These are phyloP conservation scores for Caenorhabditis macrosperma DNA, from an alignment of 2,888 invertebrate species.

Conservation along the genomic window DNA sequence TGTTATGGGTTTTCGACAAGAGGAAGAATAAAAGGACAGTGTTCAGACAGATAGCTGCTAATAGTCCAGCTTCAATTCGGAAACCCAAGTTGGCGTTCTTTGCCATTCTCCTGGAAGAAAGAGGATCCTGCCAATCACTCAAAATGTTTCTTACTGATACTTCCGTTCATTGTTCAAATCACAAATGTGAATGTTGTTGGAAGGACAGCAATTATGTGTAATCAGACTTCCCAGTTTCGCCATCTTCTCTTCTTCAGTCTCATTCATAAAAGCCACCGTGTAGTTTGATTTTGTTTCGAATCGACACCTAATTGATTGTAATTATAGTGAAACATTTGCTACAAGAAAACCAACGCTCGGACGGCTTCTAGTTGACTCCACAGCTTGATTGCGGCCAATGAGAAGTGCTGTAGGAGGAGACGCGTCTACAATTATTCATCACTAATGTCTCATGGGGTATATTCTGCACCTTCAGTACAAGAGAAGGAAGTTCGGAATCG, in stretches of 20 bases:
- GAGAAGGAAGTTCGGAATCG: slow-evolving; percentile 75
- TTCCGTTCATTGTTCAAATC: slow-evolving; percentile 62
- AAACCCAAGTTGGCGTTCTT: slow-evolving; percentile 69
- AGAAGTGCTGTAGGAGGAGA: slow-evolving; percentile 78
- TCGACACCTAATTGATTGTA: slow-evolving; percentile 45
- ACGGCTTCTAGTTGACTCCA: slow-evolving; percentile 66
- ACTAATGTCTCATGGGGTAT: slow-evolving; percentile 9
- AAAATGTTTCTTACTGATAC: slow-evolving; percentile 49
- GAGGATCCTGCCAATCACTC: too few species aligned
- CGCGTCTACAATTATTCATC: slow-evolving; percentile 67
- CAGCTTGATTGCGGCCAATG: slow-evolving; percentile 77
- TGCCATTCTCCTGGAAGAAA: slow-evolving; percentile 64
- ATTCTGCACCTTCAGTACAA: slow-evolving; percentile 71
- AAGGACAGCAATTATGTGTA: slow-evolving; percentile 57
- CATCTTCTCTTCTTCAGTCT: slow-evolving; percentile 55
- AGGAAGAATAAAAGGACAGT: slow-evolving; percentile 73
- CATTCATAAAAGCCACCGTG: slow-evolving; percentile 27
- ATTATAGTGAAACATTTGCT: neutral
- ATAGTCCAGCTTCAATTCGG: slow-evolving; percentile 70
- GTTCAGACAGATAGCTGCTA: slow-evolving; percentile 71
- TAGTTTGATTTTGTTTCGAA: slow-evolving; percentile 41
- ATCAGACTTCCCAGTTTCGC: slow-evolving; percentile 38
- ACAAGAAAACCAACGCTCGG: slow-evolving; percentile 17
- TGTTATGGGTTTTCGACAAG: slow-evolving; percentile 68
- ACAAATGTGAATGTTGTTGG: slow-evolving; percentile 61